Percentiles rank a stretch among this genome's conserved stretches.
Evolutionary conservation across 1,140 invertebrate genomes (phyloP).

Genomic region (Philopotamus ludificatus): DNA sequence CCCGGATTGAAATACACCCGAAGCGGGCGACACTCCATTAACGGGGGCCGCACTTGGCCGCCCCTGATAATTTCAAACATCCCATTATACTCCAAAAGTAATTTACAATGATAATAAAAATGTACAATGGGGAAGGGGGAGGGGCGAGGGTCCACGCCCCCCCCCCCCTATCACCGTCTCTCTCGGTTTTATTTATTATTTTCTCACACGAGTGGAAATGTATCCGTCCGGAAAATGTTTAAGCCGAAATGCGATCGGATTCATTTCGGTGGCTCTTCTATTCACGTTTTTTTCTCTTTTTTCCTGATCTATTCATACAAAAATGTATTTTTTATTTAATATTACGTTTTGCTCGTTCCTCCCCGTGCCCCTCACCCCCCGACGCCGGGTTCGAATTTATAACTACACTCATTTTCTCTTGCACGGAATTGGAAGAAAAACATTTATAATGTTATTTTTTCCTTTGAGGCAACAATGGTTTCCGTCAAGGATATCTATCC

Average conservation of each 20-base stretch:
- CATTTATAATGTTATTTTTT: too few species aligned
- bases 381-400: too few species aligned
- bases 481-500: too few species aligned
- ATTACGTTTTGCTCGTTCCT: too few species aligned
- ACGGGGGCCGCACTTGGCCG: background rate
- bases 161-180: background rate
- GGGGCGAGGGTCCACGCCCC: background rate
- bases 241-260: background rate
- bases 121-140: conserved; percentile 2
- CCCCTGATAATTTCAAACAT: conserved; percentile 25
- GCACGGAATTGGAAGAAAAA: too few species aligned
- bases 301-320: too few species aligned
- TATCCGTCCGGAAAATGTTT: background rate
- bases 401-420: too few species aligned
- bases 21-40: background rate
- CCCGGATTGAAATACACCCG: background rate
- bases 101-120: conserved; percentile 15
- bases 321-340: too few species aligned
- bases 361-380: too few species aligned
- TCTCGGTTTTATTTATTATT: background rate
- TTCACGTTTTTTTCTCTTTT: background rate
- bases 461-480: too few species aligned
- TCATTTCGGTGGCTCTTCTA: background rate
- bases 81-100: conserved; percentile 8
- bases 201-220: background rate